Evolutionary conservation across 1,140 invertebrate species (phyloP), one percentile per base, ranked within the genome.

Genomic region (Drosophila jambulina): DNA sequence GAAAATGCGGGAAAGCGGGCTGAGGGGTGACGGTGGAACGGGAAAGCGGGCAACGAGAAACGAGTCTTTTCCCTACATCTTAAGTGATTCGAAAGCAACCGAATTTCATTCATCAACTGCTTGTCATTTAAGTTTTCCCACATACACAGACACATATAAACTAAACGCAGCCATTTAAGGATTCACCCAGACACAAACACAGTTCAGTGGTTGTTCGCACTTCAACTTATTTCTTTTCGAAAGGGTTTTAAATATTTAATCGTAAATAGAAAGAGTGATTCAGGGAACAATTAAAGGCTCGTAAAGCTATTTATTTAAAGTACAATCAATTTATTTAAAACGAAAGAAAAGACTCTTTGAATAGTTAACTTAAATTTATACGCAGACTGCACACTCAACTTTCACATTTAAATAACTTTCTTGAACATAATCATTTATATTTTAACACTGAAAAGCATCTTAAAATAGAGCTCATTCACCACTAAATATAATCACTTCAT

Each of bases 21-120:
- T 17, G 6, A 23, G 12, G 17, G 19, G 12, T 1, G n/a, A n/a
- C n/a, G n/a, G n/a, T n/a, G n/a, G n/a, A 54, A 36, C 8, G 40
- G 40, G 0, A 21, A 48, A 32, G 13, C 27, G 9, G 9, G 19
- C 12, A 32, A 54, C 6, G 13, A 19, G 23, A 51, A 46, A 21
- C 25, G 27, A 57, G 21, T 19, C 36, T 63, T 12, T 12, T 27
- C 9, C 15, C 9, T 25, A 27, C 61, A 68, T 69, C 67, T 53
- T 67, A 67, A 69, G 67, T 68, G 67, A 69, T 42, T 34, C 46
- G 64, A 68, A 69, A 68, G 67, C 63, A 69, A 69, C 67, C 49
- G 48, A 53, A 53, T 68, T 67, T 68, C 67, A 69, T 67, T 53
- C 63, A 69, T 69, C 62, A 43, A 68, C 34, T 68, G 67, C 63